Base-by-base conservation (phyloP, 2,113 vertebrate genomes). In the Chamaetylas fuelleborni region DNA sequence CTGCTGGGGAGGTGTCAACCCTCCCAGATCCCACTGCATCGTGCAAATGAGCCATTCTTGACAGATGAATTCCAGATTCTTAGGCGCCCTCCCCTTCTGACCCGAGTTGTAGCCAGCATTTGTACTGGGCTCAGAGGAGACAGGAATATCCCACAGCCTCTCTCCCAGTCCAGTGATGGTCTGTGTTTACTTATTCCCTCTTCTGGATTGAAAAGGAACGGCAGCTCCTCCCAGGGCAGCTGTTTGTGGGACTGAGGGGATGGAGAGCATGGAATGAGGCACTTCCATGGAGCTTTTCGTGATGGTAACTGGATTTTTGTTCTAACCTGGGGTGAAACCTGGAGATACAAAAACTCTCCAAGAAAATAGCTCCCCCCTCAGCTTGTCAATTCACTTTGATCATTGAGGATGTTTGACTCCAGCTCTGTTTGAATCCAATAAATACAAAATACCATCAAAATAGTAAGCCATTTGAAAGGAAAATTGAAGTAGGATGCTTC, bases 381-480 rank as follows among this genome's bases (percentile, higher is more conserved):
- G 66, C 80, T 66, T 34, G 13, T 28, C 71, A 62, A 45, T 58
- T 73, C 76, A 13, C 64, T 66, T 11, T 85, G 38, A 71, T 67
- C 76, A 66, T 38, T 6, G 18, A 43, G 57, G 38, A 66, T 76
- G 42, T 79, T 43, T 71, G 84, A 80, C 62, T 92, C 67, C 48
- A 45, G 54, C 38, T 76, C 77, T 86, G 67, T n/a, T 25, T 62
- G 85, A 89, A 91, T 53, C 72, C 67, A 91, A 23, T 85, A 90
- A 93, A 70, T 50, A 87, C 8, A 54, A 78, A 88, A 81, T 29
- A 40, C 28, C 31, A 54, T 26, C 40, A 47, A 90, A 84, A 70
- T 5, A 65, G 45, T 23, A 87, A 60, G 50, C 29, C 3, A 65
- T 84, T 51, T 84, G 78, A 70, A 87, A 91, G 61, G 57, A 82